These are phyloP conservation scores for Lepidurus couesii DNA, from an alignment of 1,140 invertebrate species.

Conservation along the genomic window DNA sequence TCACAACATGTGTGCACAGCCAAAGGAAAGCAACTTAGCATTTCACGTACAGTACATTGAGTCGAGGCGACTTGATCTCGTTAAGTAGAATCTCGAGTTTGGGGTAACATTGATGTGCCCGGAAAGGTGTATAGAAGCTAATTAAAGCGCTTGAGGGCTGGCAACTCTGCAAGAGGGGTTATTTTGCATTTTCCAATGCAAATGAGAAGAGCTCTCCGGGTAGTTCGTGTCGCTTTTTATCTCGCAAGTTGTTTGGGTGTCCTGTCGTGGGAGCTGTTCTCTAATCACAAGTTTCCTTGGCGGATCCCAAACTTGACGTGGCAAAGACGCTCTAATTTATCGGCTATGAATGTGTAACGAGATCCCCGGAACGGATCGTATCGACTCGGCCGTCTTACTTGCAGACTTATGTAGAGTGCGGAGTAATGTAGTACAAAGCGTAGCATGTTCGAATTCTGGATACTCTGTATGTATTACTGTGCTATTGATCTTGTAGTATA, in stretches of 20 bases:
- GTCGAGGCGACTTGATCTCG: too few relatives aligned
- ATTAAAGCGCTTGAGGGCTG: neutral
- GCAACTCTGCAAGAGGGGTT: neutral
- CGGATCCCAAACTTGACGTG: neutral
- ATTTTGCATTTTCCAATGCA: neutral
- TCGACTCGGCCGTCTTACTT: neutral
- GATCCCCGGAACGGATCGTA: neutral
- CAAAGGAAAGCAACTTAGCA: too few relatives aligned
- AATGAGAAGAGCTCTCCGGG: neutral
- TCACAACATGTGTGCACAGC: too few relatives aligned
- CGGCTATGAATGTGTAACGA: conserved; percentile 9
- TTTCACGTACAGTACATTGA: too few relatives aligned
- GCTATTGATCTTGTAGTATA: too few relatives aligned
- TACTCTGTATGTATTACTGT: too few relatives aligned
- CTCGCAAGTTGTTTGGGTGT: neutral
- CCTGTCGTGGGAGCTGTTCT: neutral
- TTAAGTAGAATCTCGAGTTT: too few relatives aligned
- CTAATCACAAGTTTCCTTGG: neutral
- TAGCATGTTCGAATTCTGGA: too few relatives aligned
- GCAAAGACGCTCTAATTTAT: neutral
- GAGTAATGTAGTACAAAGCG: neutral
- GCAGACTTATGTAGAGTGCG: neutral
- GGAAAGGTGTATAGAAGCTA: neutral
- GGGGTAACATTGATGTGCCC: neutral
- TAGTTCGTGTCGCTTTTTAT: neutral